phyloP scores from a whole-genome alignment of 2,888 invertebrate species.

The Cephus pulcher region DNA sequence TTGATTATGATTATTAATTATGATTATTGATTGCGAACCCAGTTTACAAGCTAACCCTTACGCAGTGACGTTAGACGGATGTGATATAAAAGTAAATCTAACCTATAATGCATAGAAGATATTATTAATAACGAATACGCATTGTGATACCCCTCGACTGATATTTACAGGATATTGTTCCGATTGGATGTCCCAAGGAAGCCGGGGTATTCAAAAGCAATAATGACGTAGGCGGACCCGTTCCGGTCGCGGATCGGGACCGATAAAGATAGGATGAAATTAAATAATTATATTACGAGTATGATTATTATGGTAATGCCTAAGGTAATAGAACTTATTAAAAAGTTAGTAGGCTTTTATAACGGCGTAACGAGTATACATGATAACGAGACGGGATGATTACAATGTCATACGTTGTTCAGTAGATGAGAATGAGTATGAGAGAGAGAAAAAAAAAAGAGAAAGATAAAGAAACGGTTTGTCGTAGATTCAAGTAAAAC shows the following conservation, averaged over 20 bases:
- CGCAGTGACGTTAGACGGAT: conserved; percentile 40
- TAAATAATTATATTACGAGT: conserved; percentile 13
- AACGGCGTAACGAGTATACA: not conserved
- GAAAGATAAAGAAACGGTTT: conserved; percentile 9
- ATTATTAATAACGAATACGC: conserved; percentile 36
- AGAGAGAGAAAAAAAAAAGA: conserved; percentile 3
- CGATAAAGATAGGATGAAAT: conserved; percentile 34
- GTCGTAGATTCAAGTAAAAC: conserved; percentile 31
- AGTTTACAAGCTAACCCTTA: conserved; percentile 20
- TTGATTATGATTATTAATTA: conserved; percentile 32
- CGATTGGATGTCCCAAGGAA: conserved; percentile 64
- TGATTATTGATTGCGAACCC: conserved; percentile 40
- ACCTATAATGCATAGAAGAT: conserved; percentile 19
- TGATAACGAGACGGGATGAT: not conserved
- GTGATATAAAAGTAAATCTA: conserved; percentile 44
- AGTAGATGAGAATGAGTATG: not conserved
- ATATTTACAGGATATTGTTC: conserved; percentile 67
- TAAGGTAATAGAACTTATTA: not conserved
- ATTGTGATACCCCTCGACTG: conserved; percentile 63
- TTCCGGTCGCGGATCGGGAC: conserved; percentile 35
- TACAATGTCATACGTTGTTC: not conserved
- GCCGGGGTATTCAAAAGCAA: conserved; percentile 66
- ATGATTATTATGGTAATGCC: conserved; percentile 6
- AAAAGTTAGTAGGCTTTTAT: conserved; percentile 6
- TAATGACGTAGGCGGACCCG: conserved; percentile 59